Conservation (phyloP, 2,888 invertebrate genomes). For the Coenonympha arcania region DNA sequence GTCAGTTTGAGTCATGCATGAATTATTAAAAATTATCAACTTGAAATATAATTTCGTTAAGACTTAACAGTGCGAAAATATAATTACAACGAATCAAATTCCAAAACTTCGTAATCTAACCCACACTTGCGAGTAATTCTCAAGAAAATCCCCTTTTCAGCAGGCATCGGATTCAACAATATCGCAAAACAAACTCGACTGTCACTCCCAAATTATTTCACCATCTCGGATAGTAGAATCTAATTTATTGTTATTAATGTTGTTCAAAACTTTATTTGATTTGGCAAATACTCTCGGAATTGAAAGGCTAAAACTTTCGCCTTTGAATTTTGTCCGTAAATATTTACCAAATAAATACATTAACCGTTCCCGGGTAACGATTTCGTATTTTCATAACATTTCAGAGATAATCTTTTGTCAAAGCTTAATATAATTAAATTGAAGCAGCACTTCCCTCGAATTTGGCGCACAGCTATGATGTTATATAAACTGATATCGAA, state of each 20-base stretch:
- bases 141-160: neutral
- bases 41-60: too few relatives aligned
- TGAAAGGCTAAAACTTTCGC: constrained; percentile 22
- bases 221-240: constrained; percentile 18
- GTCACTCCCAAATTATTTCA: constrained; percentile 19
- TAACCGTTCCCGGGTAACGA: constrained; percentile 8
- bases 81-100: too few relatives aligned
- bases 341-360: constrained; percentile 26
- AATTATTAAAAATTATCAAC: too few relatives aligned
- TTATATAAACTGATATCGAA: constrained; percentile 2
- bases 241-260: constrained; percentile 27
- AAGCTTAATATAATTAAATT: constrained; percentile 11
- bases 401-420: constrained; percentile 13
- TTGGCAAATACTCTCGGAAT: constrained; percentile 23
- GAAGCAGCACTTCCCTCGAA: neutral
- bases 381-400: constrained; percentile 8
- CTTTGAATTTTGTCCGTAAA: constrained; percentile 24
- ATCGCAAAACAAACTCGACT: constrained; percentile 8
- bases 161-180: neutral
- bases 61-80: too few relatives aligned
- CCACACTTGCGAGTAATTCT: neutral
- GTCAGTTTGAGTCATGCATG: too few relatives aligned
- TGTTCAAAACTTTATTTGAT: constrained; percentile 26
- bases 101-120: neutral
- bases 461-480: neutral